Percentiles rank a stretch among this genome's conserved stretches.
Conservation (phyloP, 1,140 invertebrate species). For the Eciton burchellii region DNA sequence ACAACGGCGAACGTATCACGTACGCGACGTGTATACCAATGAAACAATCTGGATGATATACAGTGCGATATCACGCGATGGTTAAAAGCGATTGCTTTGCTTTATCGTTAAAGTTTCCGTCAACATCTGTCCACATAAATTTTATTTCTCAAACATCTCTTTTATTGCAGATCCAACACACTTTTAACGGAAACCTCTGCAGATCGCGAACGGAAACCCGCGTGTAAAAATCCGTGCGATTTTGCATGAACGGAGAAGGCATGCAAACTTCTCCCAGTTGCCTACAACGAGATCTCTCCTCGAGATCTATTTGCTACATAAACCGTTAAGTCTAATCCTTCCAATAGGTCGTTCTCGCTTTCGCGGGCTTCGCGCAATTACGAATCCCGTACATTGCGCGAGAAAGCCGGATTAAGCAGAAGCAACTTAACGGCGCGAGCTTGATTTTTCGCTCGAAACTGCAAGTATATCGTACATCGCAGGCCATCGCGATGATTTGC, state of each 20-base stretch:
- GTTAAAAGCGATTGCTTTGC: constrained; percentile 27
- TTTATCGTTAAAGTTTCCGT: constrained; percentile 37
- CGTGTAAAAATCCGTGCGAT: not conserved
- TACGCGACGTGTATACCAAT: not conserved
- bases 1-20: not conserved
- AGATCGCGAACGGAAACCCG: constrained; percentile 10
- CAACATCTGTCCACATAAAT: not conserved
- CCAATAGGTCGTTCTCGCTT: not conserved
- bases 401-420: too few species aligned
- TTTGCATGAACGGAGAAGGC: not conserved
- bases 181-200: not conserved
- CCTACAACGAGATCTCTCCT: constrained; percentile 8
- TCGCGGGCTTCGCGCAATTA: not conserved
- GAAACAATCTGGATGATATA: constrained; percentile 10
- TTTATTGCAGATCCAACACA: not conserved
- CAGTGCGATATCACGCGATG: constrained; percentile 12
- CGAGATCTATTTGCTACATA: not conserved
- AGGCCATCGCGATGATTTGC: constrained; percentile 3
- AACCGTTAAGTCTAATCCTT: not conserved
- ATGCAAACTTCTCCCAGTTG: not conserved
- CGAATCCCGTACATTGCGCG: not conserved
- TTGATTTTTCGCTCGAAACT: constrained; percentile 3
- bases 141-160: not conserved
- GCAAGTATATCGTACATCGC: not conserved
- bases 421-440: too few species aligned